Base-by-base conservation (phyloP, 1,140 invertebrate genomes). In the Scaptomyza montana region DNA sequence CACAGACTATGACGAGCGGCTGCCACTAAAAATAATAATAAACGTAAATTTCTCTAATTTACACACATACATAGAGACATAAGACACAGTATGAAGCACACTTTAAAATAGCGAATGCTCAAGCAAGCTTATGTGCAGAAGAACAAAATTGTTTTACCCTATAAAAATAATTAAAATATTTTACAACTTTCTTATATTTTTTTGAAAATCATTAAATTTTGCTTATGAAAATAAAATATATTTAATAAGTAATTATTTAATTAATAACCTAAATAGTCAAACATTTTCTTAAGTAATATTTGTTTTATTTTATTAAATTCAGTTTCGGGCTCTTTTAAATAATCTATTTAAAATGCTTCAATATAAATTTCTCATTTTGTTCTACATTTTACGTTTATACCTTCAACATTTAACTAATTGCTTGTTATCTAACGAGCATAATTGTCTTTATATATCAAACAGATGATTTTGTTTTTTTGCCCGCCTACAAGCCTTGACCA, bases 21-120 rank as follows among this genome's bases (percentile, higher is more conserved):
- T 84, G 72, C 57, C 80, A 89, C 79, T 86, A 86, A 86, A 86
- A 82, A 86, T 87, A 86, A 87, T 87, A 87, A 87, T 87, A 84
- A 87, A 89, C 84, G 84, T 87, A 87, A 87, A 87, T 87, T 87
- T 87, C 69, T 78, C 76, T 89, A 84, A 87, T 87, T 87, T 87
- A 87, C 82, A 74, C 68, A 75, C 63, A 74, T 62, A 62, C 57
- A 78, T 45, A 55, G 49, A 53, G 51, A 41, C 43, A 30, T 6
- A 30, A 5, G 28, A 30, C 28, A 25, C 43, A 45, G n/a, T 21
- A 69, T 53, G 60, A 71, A 43, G 73, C 30, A 75, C 28, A 25
- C 49, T 59, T 62, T 36, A 30, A 54, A 51, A 70, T 45, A 45
- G 21, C 30, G 30, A 19, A 59, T 45, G 41, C 36, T 36, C 39